These are phyloP conservation scores for Macroglossus sobrinus DNA, from an alignment of 2,113 vertebrate genomes.

Conservation along the genomic window DNA sequence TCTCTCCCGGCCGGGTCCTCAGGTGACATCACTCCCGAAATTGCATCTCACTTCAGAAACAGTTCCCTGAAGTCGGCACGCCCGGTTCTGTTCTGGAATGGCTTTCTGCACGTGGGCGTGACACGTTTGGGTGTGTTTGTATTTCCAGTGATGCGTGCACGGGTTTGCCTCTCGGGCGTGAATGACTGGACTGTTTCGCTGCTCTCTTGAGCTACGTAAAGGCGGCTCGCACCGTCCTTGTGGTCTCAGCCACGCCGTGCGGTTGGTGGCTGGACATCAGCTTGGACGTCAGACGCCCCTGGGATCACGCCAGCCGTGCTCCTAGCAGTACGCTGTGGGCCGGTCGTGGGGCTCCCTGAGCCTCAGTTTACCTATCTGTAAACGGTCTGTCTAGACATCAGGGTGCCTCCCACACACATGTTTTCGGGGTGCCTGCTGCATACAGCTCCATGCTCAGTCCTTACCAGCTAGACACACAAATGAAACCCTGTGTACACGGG, in stretches of 20 bases:
- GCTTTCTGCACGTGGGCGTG: not conserved
- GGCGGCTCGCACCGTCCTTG: rapidly evolving
- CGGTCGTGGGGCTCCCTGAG: not conserved
- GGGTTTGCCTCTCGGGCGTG: too few species aligned
- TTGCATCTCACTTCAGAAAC: not conserved
- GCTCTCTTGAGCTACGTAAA: rapidly evolving
- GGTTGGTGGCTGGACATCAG: rapidly evolving
- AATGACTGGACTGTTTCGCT: rapidly evolving
- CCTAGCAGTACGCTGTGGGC: not conserved
- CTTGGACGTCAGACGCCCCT: rapidly evolving
- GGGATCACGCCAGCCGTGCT: not conserved
- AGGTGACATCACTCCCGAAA: not conserved
- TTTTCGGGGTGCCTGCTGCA: rapidly evolving
- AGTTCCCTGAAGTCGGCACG: not conserved
- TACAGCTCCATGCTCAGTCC: not conserved
- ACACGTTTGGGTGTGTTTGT: not conserved
- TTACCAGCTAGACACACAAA: rapidly evolving
- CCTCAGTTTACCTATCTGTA: not conserved
- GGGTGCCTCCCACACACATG: not conserved
- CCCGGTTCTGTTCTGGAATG: not conserved
- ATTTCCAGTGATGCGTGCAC: not conserved
- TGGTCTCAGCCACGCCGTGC: not conserved
- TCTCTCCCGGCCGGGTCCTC: not conserved
- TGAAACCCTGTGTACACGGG: too few species aligned
- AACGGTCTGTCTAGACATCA: rapidly evolving